Percentiles rank a stretch among this genome's conserved stretches.
Conservation (phyloP, 2,888 invertebrate species). For the Drosophila silvestris region DNA sequence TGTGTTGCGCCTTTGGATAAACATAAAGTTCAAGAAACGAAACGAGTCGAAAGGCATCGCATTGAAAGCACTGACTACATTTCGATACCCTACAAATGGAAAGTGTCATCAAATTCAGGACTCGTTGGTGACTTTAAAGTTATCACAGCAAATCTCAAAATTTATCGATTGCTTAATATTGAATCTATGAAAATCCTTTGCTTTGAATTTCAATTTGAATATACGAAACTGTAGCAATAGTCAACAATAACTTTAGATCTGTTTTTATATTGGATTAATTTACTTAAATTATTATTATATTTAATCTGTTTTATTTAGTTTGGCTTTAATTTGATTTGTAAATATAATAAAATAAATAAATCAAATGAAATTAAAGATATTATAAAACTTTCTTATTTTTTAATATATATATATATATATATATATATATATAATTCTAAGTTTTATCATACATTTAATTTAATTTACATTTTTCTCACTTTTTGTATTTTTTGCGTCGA, state of each 20-base stretch:
- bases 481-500: too few species aligned
- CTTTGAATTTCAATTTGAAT: neutral
- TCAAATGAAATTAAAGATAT: neutral
- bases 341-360: neutral
- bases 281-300: neutral
- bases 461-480: too few species aligned
- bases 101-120: neutral
- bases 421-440: too few species aligned
- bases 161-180: neutral
- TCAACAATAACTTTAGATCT: neutral
- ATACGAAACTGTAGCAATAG: neutral
- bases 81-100: conserved; percentile 28
- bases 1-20: conserved; percentile 60
- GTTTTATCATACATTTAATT: too few species aligned
- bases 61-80: conserved; percentile 14
- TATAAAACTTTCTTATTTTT: too few species aligned
- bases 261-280: neutral
- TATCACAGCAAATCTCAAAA: too few species aligned
- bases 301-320: neutral
- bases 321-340: neutral
- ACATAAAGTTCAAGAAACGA: conserved; percentile 56
- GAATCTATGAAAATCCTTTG: neutral
- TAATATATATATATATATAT: too few species aligned
- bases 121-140: neutral
- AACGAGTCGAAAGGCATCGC: conserved; percentile 8